Evolutionary conservation across 2,888 invertebrate species (phyloP).

Genomic region (Pollenia griseotomentosa): DNA sequence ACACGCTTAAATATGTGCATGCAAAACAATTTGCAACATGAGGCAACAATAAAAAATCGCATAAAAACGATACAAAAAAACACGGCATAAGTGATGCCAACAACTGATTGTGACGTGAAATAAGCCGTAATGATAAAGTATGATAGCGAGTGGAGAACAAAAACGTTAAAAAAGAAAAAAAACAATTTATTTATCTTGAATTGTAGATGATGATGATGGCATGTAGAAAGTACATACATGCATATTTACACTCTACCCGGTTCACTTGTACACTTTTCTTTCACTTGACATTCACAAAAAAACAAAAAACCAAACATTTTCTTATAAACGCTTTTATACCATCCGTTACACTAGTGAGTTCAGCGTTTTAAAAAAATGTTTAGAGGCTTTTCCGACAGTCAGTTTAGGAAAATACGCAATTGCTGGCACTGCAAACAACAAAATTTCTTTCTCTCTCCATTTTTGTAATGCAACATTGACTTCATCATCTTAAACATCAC

Average conservation of each 20-base stretch:
- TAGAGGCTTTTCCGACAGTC: slow-evolving; percentile 64
- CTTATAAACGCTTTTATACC: slow-evolving; percentile 35
- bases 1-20: slow-evolving; percentile 41
- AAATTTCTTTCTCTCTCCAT: neutral
- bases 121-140: slow-evolving; percentile 82
- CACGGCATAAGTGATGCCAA: slow-evolving; percentile 78
- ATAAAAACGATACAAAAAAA: slow-evolving; percentile 74
- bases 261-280: slow-evolving; percentile 43
- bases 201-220: slow-evolving; percentile 58
- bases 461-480: slow-evolving; percentile 54
- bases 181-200: slow-evolving; percentile 50
- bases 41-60: slow-evolving; percentile 58
- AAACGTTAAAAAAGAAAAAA: neutral
- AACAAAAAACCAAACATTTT: slow-evolving; percentile 24
- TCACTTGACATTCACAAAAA: slow-evolving; percentile 64
- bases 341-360: slow-evolving; percentile 23
- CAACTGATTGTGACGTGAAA: slow-evolving; percentile 83
- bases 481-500: slow-evolving; percentile 45
- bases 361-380: slow-evolving; percentile 50
- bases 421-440: slow-evolving; percentile 50
- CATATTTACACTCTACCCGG: slow-evolving; percentile 23
- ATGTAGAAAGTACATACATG: slow-evolving; percentile 48
- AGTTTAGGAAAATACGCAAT: slow-evolving; percentile 51
- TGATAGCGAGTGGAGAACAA: slow-evolving; percentile 61
- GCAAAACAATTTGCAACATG: slow-evolving; percentile 77